A percentile compares a stretch with the other conserved stretches of the same genome.
These are phyloP conservation scores for Rhegmatorhina hoffmannsi DNA, from an alignment of 2,113 vertebrate genomes.

Conservation along the genomic window DNA sequence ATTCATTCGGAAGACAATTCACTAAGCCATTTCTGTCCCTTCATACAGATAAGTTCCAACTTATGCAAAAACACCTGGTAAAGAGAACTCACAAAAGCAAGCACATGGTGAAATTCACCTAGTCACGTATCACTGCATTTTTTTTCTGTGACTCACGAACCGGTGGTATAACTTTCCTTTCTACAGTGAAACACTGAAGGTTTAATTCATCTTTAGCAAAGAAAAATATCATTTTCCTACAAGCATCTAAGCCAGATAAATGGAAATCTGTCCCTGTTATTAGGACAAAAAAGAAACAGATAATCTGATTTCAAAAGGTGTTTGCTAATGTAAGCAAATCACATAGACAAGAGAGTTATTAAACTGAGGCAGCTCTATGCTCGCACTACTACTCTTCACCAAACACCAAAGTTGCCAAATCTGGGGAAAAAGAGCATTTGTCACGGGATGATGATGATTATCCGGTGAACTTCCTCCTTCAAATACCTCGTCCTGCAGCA, in stretches of 20 bases:
- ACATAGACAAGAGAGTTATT: not conserved
- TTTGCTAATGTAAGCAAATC: not conserved
- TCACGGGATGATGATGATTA: rapidly evolving
- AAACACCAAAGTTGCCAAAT: not conserved
- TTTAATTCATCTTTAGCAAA: not conserved
- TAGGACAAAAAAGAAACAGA: not conserved
- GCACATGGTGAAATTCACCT: not conserved
- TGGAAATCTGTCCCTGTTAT: not conserved
- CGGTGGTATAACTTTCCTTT: not conserved
- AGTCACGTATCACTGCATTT: not conserved
- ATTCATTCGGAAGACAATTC: not conserved
- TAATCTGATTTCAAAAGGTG: not conserved
- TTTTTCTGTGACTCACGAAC: not conserved
- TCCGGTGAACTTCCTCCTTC: not conserved
- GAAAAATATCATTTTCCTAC: not conserved
- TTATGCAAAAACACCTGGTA: not conserved
- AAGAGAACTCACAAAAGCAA: not conserved
- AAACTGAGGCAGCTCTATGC: not conserved
- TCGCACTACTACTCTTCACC: not conserved
- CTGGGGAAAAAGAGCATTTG: not conserved
- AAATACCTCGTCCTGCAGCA: rapidly evolving
- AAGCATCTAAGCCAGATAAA: not conserved
- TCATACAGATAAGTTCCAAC: not conserved
- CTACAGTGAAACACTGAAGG: not conserved
- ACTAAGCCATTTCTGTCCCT: not conserved